Base-by-base conservation (phyloP, 1,140 invertebrate genomes). In the Tribolium castaneum region DNA sequence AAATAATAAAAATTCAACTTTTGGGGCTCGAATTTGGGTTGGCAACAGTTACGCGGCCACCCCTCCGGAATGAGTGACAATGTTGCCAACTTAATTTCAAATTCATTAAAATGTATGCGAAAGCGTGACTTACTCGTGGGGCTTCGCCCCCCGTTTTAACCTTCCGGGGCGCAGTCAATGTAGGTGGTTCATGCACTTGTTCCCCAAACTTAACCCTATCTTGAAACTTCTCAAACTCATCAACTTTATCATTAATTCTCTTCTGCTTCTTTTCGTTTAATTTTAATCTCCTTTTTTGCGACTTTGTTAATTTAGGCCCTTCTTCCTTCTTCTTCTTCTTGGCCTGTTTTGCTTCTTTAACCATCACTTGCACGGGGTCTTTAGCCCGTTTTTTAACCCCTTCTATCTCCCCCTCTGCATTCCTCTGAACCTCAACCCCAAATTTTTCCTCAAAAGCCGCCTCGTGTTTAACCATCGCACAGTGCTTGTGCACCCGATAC, bases 121-220 rank as follows among this genome's bases (percentile, higher is more conserved):
- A n/a, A n/a, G 16, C 16, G 16, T 19, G 16, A 25, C 84, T 86
- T 87, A 90, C 89, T 83, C 89, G 87, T 1, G 84, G 78, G 1
- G 84, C 86, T 66, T 78, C 86, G 25, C 82, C 72, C 51, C 77
- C 50, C 56, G 77, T 78, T 85, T 87, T 80, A 39, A 87, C 86
- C 81, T 89, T 89, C 77, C 85, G 88, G 1, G 91, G 90, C 45
- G 86, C 79, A 76, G 84, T 88, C 0, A 93, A 84, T 78, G 86
- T 84, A 14, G 93, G 92, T 10, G 92, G 92, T 75, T 88, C 91
- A 83, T 92, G 90, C n/a, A 85, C 89, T 66, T 92, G 86, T 82
- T 93, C 93, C 1, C 92, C 92, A 87, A 94, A 94, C 82, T 88
- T 82, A 45, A 93, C 86, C 73, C 88, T 85, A 82, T 93, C 92